phyloP scores from a whole-genome alignment of 2,113 vertebrate species.

The Mobula birostris region DNA sequence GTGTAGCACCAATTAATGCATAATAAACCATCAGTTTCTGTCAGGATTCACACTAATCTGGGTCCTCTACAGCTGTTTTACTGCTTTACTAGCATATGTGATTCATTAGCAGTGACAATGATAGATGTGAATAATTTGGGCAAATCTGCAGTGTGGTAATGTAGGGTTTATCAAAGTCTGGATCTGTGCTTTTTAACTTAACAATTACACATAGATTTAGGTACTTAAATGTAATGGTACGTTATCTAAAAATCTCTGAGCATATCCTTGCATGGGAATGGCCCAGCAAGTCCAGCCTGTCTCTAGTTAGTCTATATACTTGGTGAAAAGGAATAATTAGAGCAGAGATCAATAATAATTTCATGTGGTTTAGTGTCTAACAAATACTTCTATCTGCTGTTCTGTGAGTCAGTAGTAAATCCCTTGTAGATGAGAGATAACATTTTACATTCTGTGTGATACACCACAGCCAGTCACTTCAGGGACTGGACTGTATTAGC shows the following conservation, averaged over 20 bases:
- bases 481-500: not conserved
- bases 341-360: not conserved
- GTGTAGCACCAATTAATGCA: not conserved
- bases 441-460: not conserved
- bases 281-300: not conserved
- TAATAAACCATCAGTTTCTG: slow-evolving; percentile 18
- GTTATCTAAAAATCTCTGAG: not conserved
- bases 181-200: not conserved
- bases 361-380: not conserved
- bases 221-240: not conserved
- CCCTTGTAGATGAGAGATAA: not conserved
- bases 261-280: not conserved
- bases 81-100: not conserved
- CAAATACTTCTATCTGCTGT: not conserved
- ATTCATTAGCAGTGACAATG: slow-evolving; percentile 27
- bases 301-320: not conserved
- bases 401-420: not conserved
- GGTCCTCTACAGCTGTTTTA: slow-evolving; percentile 18
- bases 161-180: not conserved
- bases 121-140: slow-evolving; percentile 28
- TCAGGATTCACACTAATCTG: not conserved
- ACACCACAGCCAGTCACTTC: not conserved
- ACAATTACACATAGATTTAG: not conserved
- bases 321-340: not conserved
- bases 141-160: not conserved